Conservation (phyloP, 2,113 vertebrate species). For the Sturnira hondurensis region DNA sequence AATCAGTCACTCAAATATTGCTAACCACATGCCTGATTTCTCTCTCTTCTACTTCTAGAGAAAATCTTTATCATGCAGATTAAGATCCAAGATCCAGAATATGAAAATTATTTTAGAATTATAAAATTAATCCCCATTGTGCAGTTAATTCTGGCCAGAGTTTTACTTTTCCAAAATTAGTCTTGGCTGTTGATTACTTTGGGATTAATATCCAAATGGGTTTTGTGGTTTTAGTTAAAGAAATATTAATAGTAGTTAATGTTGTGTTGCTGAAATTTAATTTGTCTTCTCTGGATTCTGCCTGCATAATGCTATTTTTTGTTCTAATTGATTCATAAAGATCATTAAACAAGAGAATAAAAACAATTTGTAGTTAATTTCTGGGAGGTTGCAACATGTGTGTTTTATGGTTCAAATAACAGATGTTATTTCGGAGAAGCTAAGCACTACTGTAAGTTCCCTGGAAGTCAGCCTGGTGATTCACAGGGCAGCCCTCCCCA, state of each 20-base stretch:
- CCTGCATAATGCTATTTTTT: slow-evolving; percentile 64
- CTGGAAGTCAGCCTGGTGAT: not conserved
- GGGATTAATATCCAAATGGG: slow-evolving; percentile 62
- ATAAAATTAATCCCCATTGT: not conserved
- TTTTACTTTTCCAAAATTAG: slow-evolving; percentile 51
- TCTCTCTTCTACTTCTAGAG: not conserved
- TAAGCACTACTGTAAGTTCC: not conserved
- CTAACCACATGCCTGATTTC: not conserved
- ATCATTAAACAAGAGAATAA: slow-evolving; percentile 74
- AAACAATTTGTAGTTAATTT: slow-evolving; percentile 74
- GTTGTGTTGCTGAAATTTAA: slow-evolving; percentile 64
- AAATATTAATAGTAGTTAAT: slow-evolving; percentile 76
- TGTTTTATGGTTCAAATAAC: slow-evolving; percentile 71
- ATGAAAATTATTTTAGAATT: not conserved
- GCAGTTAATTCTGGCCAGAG: not conserved
- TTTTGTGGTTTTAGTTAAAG: slow-evolving; percentile 74
- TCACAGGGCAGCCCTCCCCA: not conserved
- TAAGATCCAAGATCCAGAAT: not conserved
- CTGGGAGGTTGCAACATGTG: slow-evolving; percentile 52
- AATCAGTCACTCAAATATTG: not conserved
- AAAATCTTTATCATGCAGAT: not conserved
- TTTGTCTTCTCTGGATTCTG: slow-evolving; percentile 71
- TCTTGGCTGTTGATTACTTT: slow-evolving; percentile 43
- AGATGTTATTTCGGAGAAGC: slow-evolving; percentile 59
- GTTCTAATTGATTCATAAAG: slow-evolving; percentile 75